These are phyloP conservation scores for Gandaritis pyraliata DNA, from an alignment of 2,888 invertebrate species.

Conservation along the genomic window DNA sequence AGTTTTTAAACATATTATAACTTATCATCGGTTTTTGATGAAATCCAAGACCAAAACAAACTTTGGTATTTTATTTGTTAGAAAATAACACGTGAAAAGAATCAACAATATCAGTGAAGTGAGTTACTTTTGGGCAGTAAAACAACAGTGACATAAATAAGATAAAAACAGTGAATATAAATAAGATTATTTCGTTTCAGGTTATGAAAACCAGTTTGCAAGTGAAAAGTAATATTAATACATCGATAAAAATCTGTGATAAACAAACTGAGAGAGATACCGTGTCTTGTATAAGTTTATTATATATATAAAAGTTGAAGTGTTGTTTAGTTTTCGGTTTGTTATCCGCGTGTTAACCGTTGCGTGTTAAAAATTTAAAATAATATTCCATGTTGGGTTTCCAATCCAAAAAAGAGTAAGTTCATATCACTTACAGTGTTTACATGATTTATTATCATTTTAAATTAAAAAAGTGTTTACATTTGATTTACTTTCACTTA, in stretches of 20 bases:
- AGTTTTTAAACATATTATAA: too few species aligned
- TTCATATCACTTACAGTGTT: slow-evolving; percentile 33
- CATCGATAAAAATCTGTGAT: slow-evolving; percentile 72
- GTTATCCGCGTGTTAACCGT: slow-evolving; percentile 75
- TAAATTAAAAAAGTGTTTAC: too few species aligned
- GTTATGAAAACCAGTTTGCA: slow-evolving; percentile 47
- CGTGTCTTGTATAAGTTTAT: slow-evolving; percentile 44
- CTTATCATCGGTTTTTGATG: too few species aligned
- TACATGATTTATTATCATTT: not conserved
- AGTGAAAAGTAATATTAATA: slow-evolving; percentile 45
- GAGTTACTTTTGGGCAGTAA: slow-evolving; percentile 38
- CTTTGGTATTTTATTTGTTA: too few species aligned
- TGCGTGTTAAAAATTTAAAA: slow-evolving; percentile 59
- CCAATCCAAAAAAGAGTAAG: slow-evolving; percentile 73
- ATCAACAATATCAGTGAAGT: not conserved
- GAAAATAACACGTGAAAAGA: too few species aligned
- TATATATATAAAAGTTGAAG: slow-evolving; percentile 29
- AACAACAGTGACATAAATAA: not conserved
- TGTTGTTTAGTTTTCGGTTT: slow-evolving; percentile 31
- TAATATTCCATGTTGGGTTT: slow-evolving; percentile 76
- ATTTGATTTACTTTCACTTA: not conserved
- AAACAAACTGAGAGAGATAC: slow-evolving; percentile 55
- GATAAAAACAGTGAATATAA: slow-evolving; percentile 11
- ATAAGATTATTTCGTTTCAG: slow-evolving; percentile 49
- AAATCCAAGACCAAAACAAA: too few species aligned